Base-by-base conservation (phyloP, 2,797 vertebrate genomes). In the Thalassophryne amazonica region DNA sequence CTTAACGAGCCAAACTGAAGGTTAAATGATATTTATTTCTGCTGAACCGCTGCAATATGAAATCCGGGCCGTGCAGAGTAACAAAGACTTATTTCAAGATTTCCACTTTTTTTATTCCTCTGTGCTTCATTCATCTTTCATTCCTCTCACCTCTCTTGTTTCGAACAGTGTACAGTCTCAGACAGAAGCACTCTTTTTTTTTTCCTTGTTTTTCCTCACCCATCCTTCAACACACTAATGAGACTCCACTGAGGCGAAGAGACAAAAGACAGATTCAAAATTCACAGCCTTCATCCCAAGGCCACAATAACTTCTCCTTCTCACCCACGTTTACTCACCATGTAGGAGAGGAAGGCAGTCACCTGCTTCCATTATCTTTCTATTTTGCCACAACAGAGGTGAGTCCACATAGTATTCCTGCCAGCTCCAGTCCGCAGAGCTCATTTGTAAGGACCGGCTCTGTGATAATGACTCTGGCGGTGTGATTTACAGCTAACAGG, bases 361-460 rank as follows among this genome's bases (percentile, higher is more conserved):
- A 52, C 65, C 46, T 15, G 9, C 64, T 48, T 55, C 59, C 66
- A 83, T 76, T 71, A 74, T 53, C 27, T 11, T 24, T n/a, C 3
- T 50, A 52, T 65, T 76, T 49, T 30, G 35, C 48, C 41, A 48
- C 55, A 76, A 76, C 33, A 24, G 60, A 66, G 49, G 59, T 50
- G 72, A 55, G 54, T 60, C 22, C 35, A 59, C 51, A 36, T 23
- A 18, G 49, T 35, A 61, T 35, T 14, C 2, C 2, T 55, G 20
- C 63, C 39, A 20, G 9, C 36, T 29, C 6, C 43, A 39, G 53
- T 67, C 54, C 34, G 36, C 41, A 63, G 49, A 59, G 51, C 54
- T 73, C 34, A 49, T 81, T 65, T 69, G 69, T 63, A 60, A 54
- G 53, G 53, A 45, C 29, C 23, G 33, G 53, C 59, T 18, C 11